Evolutionary conservation across 1,140 invertebrate genomes (phyloP).

Genomic region (Brachionus koreanus): DNA sequence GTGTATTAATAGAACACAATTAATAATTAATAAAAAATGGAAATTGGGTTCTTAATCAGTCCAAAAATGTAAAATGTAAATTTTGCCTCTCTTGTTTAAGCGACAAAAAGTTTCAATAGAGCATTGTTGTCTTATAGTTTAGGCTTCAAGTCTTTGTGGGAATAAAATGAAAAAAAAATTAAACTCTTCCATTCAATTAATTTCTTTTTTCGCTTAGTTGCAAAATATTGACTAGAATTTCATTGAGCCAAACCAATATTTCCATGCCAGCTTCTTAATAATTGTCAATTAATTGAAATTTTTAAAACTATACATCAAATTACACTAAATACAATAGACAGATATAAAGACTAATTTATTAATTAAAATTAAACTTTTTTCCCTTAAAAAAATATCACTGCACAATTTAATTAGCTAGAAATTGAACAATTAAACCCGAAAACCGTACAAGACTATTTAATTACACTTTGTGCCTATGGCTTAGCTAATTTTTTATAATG

Average conservation of each 20-base stretch:
- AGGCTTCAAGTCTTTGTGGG: background rate
- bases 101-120: slow-evolving; percentile 18
- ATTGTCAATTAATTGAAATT: background rate
- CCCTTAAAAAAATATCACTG: background rate
- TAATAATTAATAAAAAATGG: slow-evolving; percentile 44
- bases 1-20: slow-evolving; percentile 39
- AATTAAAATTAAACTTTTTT: background rate
- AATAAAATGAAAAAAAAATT: slow-evolving; percentile 31
- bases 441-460: background rate
- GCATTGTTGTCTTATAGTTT: slow-evolving; percentile 9
- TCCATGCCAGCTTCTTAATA: background rate
- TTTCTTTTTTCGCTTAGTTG: background rate
- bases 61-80: slow-evolving; percentile 25
- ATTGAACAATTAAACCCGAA: background rate
- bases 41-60: slow-evolving; percentile 22
- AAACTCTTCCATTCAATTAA: slow-evolving; percentile 32
- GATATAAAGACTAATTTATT: background rate
- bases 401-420: background rate
- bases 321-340: background rate
- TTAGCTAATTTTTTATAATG: background rate
- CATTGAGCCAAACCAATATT: background rate
- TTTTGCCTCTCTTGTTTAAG: slow-evolving; percentile 17
- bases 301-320: background rate
- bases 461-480: background rate
- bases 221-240: background rate